Base-by-base conservation (phyloP, 2,888 invertebrate species). In the Ennomos fuscantarius region DNA sequence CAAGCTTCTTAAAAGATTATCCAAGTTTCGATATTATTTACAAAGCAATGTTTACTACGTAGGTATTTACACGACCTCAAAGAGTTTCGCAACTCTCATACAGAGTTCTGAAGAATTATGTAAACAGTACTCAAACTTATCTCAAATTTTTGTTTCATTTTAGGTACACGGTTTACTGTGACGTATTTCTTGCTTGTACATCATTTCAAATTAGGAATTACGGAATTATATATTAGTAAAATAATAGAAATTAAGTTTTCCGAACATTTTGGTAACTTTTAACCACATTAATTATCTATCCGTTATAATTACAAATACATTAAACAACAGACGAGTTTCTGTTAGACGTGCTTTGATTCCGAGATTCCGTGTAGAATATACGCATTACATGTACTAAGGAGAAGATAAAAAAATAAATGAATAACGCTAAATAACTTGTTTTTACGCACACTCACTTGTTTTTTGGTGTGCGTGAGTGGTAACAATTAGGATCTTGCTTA, bases 11-110 rank as follows among this genome's bases (percentile, higher is more conserved):
- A 36, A 37, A 46, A 50, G 55, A 56, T 56, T 56, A 56, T 50
- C 40, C 45, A 11, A 45, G 35, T 37, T 46, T 33, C 40, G 24
- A 50, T 50, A 56, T 56, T 56, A 50, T 56, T 56, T 56, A 49
- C 55, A 56, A 56, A 56, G 55, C 41, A 46, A 56, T 56, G 55
- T 50, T 50, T 41, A 41, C 32, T 32, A 39, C 41, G 50, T 56
- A 39, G 41, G 45, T 56, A 44, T 56, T 50, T 56, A 56, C 45
- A 56, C 41, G 50, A 37, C 34, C 46, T 50, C 55, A 56, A 56
- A 56, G 41, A 56, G 41, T 56, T 56, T 41, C 15, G 15, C 13
- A 50, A 56, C 32, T 49, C 49, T n/a, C 32, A 32, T 36, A 36
- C 45, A 35, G 12, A 44, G 35, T 45, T 35, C 40, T 34, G 11